These are phyloP conservation scores for Oncorhynchus kisutch DNA, from an alignment of 2,113 vertebrate species.

Conservation along the genomic window DNA sequence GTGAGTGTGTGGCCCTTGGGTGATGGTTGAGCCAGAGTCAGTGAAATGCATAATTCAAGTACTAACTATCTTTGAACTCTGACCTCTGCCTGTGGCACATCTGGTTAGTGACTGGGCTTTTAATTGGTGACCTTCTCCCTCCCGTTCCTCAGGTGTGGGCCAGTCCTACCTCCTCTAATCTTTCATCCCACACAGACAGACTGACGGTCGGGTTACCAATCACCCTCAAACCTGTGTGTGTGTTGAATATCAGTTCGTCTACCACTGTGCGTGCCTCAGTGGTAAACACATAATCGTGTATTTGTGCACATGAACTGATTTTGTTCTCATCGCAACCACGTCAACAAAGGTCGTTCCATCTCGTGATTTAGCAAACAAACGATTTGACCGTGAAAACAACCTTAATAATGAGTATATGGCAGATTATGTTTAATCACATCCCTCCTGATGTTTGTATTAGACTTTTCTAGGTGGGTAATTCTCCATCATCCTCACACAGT, in stretches of 20 bases:
- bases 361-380: slow-evolving; percentile 12
- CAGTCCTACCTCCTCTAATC: background rate
- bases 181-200: background rate
- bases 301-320: too few species aligned
- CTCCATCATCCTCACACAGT: slow-evolving; percentile 16
- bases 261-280: too few species aligned
- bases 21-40: background rate
- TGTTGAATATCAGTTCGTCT: background rate
- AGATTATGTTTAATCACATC: background rate
- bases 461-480: background rate
- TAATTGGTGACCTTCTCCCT: background rate
- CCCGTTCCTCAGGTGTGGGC: background rate
- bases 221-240: background rate
- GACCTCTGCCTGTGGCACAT: background rate
- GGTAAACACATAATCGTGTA: too few species aligned
- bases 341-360: background rate
- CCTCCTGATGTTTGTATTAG: background rate
- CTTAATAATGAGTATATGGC: slow-evolving; percentile 14
- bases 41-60: slow-evolving; percentile 4
- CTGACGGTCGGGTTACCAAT: background rate
- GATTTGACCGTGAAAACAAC: slow-evolving; percentile 23
- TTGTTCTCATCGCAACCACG: too few species aligned
- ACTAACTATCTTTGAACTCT: background rate
- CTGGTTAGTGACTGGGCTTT: background rate
- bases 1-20: background rate